Evolutionary conservation across 2,113 vertebrate genomes (phyloP), one percentile per base, ranked within the genome.

Genomic region (Vidua macroura): DNA sequence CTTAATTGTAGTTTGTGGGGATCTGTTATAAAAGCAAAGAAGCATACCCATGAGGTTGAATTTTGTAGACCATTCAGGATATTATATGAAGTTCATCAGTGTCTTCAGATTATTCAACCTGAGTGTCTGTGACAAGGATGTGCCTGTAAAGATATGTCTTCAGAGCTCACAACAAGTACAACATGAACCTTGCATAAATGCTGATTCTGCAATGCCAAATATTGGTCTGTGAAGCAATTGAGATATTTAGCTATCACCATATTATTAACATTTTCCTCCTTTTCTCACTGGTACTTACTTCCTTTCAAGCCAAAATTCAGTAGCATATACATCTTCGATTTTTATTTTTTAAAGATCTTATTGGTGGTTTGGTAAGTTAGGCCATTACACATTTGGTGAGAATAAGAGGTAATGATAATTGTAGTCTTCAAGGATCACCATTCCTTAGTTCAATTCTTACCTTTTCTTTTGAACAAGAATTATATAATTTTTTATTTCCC

Each of bases 1-100:
- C 33, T 59, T 75, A 15, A 35, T 59, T 70, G 9, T 33, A 22
- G 5, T 66, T 78, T 55, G 7, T 43, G 20, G 6, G 3, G 2
- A 60, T 68, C 15, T 76, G 8, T n/a, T 83, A 68, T 5, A 56
- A 86, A 76, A 70, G 1, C 21, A 37, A 89, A 76, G 37, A 59
- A 51, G 1, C 5, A 39, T 25, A 55, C 2, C 2, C 6, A 23
- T 0, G 0, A 81, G 5, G 9, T 5, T 39, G 43, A 91, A 46
- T 52, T 91, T 46, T 84, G 18, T 3, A 2, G 41, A 63, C 2
- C 2, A 82, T 84, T 74, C 60, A 88, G 53, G 16, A 13, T 74
- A 46, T 46, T 44, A n/a, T 9, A 37, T 43, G 27, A 80, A 59
- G 39, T 37, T 80, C 60, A 41, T 13, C 20, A 46, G 2, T 30